phyloP scores from a whole-genome alignment of 2,797 vertebrate species.

The Onychomys leucogaster region DNA sequence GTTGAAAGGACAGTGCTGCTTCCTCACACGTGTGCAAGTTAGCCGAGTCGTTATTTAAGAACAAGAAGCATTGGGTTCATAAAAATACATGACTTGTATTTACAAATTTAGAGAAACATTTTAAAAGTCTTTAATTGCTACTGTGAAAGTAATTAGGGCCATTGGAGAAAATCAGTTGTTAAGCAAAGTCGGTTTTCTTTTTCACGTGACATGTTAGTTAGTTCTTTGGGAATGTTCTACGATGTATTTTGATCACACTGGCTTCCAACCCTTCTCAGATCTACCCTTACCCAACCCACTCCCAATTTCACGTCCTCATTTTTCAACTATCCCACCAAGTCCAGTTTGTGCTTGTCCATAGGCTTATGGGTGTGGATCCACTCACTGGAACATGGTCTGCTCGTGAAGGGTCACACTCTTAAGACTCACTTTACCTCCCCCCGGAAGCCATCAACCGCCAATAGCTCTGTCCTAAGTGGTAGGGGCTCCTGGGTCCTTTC shows the following conservation, averaged over 20 bases:
- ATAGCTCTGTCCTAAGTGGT: rapidly evolving
- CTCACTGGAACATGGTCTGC: not conserved
- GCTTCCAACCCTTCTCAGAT: too few species aligned
- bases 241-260: not conserved
- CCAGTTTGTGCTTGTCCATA: not conserved
- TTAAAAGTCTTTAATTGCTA: slow-evolving; percentile 58
- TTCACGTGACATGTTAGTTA: not conserved
- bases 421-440: not conserved
- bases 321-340: not conserved
- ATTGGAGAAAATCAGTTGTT: not conserved
- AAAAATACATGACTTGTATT: not conserved
- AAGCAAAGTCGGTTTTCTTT: not conserved
- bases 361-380: not conserved
- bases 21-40: not conserved
- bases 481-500: not conserved
- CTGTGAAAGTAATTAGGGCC: not conserved
- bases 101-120: slow-evolving; percentile 26
- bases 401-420: not conserved
- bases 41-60: not conserved
- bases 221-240: not conserved
- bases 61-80: not conserved
- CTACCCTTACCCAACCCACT: not conserved
- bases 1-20: not conserved
- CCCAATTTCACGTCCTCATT: not conserved
- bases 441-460: not conserved